Conservation (phyloP, 2,797 vertebrate species). For the Lagorchestes hirsutus region DNA sequence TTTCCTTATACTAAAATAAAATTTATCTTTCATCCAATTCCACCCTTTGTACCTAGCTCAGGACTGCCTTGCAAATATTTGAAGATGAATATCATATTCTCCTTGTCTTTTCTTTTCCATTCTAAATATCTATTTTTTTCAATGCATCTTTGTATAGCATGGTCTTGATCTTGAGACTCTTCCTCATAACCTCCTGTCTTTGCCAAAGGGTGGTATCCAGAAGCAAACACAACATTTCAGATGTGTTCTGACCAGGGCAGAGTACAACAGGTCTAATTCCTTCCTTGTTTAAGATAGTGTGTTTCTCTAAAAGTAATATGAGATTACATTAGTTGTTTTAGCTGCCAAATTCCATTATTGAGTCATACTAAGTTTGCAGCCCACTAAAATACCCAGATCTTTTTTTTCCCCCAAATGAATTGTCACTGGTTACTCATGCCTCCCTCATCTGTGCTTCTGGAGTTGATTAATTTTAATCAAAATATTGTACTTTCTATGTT, state of each 20-base stretch:
- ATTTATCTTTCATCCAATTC: background rate
- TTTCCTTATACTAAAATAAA: background rate
- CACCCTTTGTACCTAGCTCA: background rate
- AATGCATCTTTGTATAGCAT: background rate
- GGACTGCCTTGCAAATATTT: background rate
- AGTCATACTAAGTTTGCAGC: background rate
- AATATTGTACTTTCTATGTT: background rate
- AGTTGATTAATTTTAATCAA: background rate
- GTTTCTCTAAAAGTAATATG: background rate
- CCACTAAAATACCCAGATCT: background rate
- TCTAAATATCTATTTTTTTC: background rate
- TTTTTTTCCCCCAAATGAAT: background rate
- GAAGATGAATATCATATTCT: background rate
- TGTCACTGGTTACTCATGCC: background rate
- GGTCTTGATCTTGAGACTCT: background rate
- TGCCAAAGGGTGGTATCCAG: background rate
- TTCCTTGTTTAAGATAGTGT: background rate
- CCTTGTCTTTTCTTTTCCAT: background rate
- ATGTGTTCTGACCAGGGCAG: background rate
- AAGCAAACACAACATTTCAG: background rate
- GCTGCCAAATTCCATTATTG: background rate
- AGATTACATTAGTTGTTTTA: background rate
- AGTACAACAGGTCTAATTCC: background rate
- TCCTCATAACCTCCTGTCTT: background rate
- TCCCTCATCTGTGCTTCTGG: background rate